Base-by-base conservation (phyloP, 2,888 invertebrate genomes). In the Beris chalybata region DNA sequence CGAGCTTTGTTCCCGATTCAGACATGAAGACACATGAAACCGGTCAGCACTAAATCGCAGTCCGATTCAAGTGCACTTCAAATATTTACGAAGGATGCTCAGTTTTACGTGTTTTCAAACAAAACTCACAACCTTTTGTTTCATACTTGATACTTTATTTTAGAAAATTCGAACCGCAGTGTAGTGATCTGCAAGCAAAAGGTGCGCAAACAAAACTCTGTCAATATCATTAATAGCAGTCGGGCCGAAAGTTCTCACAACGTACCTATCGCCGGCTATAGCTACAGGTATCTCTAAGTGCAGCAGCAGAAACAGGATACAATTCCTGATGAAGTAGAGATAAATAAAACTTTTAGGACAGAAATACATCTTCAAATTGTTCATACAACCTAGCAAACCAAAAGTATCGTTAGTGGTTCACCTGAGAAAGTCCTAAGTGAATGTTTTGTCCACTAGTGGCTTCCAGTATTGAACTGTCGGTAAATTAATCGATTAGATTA, bases 71-170 rank as follows among this genome's bases (percentile, higher is more conserved):
- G 61, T 61, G 61, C 52, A 61, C 30, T 61, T 22, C 50, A 61
- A 61, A 61, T 61, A 61, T 61, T 61, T 61, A 61, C 61, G 50
- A 52, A 61, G 61, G 50, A 61, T 61, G 61, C 15, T 12, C 61
- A 50, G 22, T 52, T 61, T 61, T 61, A 52, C 38, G 11, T 61
- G 52, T 50, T 61, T 61, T 61, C 15, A 48, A 50, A 61, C 38
- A 52, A 15, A 52, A 50, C 15, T 50, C 5, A 38, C 6, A 50
- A 50, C 32, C 61, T 61, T 61, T 61, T 61, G 50, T 61, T 61
- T 52, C 61, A 52, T 22, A 22, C 32, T 50, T 50, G 11, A 58
- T 12, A 61, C 61, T 61, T 38, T 50, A 50, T 50, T 61, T 61
- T 22, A 52, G 50, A 50, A 59, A 50, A 61, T 52, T 52, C 52